Evolutionary conservation across 1,140 invertebrate genomes (phyloP).

Genomic region (Chymomyza costata): DNA sequence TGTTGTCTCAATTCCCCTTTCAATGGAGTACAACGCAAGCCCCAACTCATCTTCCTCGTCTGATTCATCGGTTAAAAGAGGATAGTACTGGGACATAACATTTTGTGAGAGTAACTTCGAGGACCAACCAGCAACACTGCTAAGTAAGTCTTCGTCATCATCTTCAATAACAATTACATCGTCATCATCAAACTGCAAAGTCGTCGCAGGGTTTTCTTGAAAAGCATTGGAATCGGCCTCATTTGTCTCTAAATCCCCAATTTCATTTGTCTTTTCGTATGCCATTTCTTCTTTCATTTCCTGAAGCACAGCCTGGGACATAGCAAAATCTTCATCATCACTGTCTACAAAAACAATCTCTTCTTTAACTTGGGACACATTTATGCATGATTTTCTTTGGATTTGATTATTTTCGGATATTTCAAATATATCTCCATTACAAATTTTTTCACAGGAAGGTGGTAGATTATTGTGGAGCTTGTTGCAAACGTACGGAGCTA

Average conservation of each 20-base stretch:
- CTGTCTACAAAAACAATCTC: not conserved
- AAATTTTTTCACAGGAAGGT: constrained; percentile 3
- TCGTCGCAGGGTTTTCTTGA: no score
- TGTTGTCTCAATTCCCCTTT: not conserved
- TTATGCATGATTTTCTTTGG: not conserved
- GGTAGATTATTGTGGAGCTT: constrained; percentile 14
- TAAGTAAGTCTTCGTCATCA: constrained; percentile 42
- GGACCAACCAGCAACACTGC: constrained; percentile 57
- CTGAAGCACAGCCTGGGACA: constrained; percentile 42
- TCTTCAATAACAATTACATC: constrained; percentile 8
- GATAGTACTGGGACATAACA: constrained; percentile 41
- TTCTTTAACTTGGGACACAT: not conserved
- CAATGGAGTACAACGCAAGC: no score
- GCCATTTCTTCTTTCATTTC: constrained; percentile 64
- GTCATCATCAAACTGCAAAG: constrained; percentile 38
- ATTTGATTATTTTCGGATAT: constrained; percentile 3
- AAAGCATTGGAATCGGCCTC: not conserved
- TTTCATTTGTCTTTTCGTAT: not conserved
- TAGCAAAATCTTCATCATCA: constrained; percentile 31
- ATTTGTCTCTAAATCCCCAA: not conserved
- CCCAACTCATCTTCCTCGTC: not conserved
- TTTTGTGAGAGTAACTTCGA: constrained; percentile 51
- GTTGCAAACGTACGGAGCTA: constrained; percentile 49
- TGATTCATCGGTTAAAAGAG: constrained; percentile 8
- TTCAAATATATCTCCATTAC: constrained; percentile 45